phyloP scores from a whole-genome alignment of 2,113 vertebrate genomes.

The Sisor rabdophorus region DNA sequence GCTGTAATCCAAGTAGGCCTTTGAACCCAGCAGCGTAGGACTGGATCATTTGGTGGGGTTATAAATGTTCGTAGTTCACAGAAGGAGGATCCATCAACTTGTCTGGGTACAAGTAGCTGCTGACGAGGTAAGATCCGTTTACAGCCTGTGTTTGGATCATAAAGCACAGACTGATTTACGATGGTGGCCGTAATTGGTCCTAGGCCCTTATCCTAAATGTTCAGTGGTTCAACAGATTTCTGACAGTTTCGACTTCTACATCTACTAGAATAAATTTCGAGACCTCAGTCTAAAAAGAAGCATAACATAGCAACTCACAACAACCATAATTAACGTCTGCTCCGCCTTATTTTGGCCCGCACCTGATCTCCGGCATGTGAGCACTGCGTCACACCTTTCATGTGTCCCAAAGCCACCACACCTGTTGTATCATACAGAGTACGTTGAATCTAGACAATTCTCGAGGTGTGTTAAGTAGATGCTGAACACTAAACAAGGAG shows the following conservation, averaged over 20 bases:
- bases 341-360: conserved; percentile 14
- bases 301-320: conserved; percentile 27
- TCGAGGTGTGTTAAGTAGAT: neutral
- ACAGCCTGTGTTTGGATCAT: conserved; percentile 5
- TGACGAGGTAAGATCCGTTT: conserved; percentile 33
- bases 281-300: conserved; percentile 5
- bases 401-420: conserved; percentile 29
- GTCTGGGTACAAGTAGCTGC: conserved; percentile 23
- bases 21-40: conserved; percentile 33
- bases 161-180: conserved; percentile 25
- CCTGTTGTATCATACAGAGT: conserved; percentile 5
- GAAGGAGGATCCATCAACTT: conserved; percentile 21
- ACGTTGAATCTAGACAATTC: neutral
- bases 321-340: conserved; percentile 3
- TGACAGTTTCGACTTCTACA: neutral
- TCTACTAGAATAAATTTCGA: neutral
- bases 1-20: conserved; percentile 33
- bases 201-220: neutral
- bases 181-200: neutral
- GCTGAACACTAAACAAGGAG: neutral
- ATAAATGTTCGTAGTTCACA: conserved; percentile 47
- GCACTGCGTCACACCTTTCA: conserved; percentile 23
- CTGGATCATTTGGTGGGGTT: conserved; percentile 50
- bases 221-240: neutral
- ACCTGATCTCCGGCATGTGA: conserved; percentile 10